A percentile compares a stretch with the other conserved stretches of the same genome.
Conservation (phyloP, 2,888 invertebrate species). For the Hydroisotoma schaefferi region DNA sequence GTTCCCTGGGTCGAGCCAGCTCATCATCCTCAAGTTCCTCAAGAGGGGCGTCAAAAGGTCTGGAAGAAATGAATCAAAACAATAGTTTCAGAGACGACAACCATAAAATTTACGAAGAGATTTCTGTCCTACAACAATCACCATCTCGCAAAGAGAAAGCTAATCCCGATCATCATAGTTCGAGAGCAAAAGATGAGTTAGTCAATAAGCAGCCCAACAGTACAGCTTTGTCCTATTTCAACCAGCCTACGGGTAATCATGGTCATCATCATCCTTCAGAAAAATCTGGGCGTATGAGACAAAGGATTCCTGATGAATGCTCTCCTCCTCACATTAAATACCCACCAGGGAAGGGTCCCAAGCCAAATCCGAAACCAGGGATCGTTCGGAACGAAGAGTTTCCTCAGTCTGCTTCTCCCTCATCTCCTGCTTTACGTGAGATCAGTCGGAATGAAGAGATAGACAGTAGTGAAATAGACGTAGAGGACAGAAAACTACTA, state of each 20-base stretch:
- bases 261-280: too few relatives aligned
- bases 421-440: slow-evolving; percentile 10
- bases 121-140: slow-evolving; percentile 11
- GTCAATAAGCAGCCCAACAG: background rate
- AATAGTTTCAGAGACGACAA: slow-evolving; percentile 17
- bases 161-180: background rate
- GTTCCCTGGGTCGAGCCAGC: background rate
- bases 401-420: slow-evolving; percentile 11
- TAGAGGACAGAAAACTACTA: too few relatives aligned
- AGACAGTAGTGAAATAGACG: too few relatives aligned
- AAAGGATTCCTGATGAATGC: slow-evolving; percentile 20
- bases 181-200: background rate
- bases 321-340: slow-evolving; percentile 1
- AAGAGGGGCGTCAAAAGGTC: background rate
- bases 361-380: slow-evolving; percentile 13
- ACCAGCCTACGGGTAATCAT: slow-evolving; percentile 11
- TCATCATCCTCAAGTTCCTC: background rate
- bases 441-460: slow-evolving; percentile 11
- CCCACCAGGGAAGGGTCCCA: slow-evolving; percentile 9
- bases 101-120: slow-evolving; percentile 39
- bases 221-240: slow-evolving; percentile 1
- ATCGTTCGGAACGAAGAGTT: background rate
- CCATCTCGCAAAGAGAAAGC: slow-evolving; percentile 6
- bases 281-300: slow-evolving; percentile 26
- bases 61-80: slow-evolving; percentile 1